These are phyloP conservation scores for Drosophila prostipennis DNA, from an alignment of 2,888 invertebrate species.

Conservation along the genomic window DNA sequence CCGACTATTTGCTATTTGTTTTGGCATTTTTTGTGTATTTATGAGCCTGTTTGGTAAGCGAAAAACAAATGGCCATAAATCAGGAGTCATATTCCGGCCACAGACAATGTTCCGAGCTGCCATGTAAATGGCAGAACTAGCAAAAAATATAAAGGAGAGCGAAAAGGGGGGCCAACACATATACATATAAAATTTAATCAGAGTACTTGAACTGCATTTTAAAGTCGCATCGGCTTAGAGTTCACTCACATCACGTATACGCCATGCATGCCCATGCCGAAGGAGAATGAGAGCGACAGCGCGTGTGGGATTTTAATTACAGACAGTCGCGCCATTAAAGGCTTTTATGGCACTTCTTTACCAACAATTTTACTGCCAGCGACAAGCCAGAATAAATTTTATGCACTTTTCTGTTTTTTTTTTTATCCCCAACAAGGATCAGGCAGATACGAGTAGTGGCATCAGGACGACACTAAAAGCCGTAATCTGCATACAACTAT, in stretches of 20 bases:
- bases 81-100: conserved; percentile 50
- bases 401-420: conserved; percentile 52
- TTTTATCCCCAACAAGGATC: conserved; percentile 9
- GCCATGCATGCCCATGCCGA: conserved; percentile 37
- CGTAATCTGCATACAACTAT: conserved; percentile 36
- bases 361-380: conserved; percentile 65
- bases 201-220: conserved; percentile 54
- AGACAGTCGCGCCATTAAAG: conserved; percentile 72
- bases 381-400: conserved; percentile 54
- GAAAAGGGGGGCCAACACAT: neutral
- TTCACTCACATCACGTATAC: conserved; percentile 72
- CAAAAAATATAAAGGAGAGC: conserved; percentile 12
- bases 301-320: conserved; percentile 64
- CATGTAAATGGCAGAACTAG: conserved; percentile 7
- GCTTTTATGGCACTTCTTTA: conserved; percentile 72
- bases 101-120: conserved; percentile 31
- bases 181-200: conserved; percentile 53
- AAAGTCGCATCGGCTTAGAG: conserved; percentile 44
- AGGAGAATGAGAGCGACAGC: conserved; percentile 16
- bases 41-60: conserved; percentile 63
- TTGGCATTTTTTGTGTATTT: conserved; percentile 52
- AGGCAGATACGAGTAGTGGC: conserved; percentile 29
- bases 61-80: conserved; percentile 65
- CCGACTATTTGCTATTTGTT: conserved; percentile 35
- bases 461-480: conserved; percentile 5